phyloP scores from a whole-genome alignment of 2,113 vertebrate genomes.

The Cochlearius cochlearius region DNA sequence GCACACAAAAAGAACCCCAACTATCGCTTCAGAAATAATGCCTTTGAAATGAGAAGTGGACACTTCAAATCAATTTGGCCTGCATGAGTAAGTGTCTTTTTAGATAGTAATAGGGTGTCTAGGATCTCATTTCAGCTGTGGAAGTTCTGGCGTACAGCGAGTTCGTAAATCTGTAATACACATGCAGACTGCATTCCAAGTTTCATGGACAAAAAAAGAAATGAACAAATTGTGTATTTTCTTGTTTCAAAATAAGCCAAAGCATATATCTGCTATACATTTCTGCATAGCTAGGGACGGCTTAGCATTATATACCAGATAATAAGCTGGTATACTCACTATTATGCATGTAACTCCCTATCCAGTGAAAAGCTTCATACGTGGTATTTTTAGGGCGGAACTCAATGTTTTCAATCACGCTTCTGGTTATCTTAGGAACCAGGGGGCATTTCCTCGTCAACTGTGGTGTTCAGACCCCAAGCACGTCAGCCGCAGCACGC shows the following conservation, averaged over 20 bases:
- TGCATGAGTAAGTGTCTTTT: neutral
- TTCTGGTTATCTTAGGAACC: neutral
- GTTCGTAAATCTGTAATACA: neutral
- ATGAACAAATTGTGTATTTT: neutral
- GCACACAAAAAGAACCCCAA: neutral
- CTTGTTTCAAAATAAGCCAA: neutral
- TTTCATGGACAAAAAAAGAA: neutral
- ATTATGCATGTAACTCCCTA: neutral
- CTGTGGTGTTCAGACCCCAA: fast-evolving
- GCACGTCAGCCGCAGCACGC: fast-evolving
- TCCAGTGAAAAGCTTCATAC: neutral
- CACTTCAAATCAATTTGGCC: neutral
- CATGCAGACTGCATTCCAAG: neutral
- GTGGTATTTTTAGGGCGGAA: neutral
- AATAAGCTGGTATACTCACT: fast-evolving
- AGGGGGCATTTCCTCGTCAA: neutral
- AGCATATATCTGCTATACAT: neutral
- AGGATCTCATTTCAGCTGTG: neutral
- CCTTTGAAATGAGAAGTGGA: neutral
- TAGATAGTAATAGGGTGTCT: neutral
- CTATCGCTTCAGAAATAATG: neutral
- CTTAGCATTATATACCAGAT: neutral
- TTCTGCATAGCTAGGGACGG: neutral
- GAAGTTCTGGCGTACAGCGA: neutral
- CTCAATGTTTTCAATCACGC: neutral